A percentile compares a stretch with the other conserved stretches of the same genome.
Evolutionary conservation across 1,140 invertebrate species (phyloP).

Genomic region (Ceratina calcarata): DNA sequence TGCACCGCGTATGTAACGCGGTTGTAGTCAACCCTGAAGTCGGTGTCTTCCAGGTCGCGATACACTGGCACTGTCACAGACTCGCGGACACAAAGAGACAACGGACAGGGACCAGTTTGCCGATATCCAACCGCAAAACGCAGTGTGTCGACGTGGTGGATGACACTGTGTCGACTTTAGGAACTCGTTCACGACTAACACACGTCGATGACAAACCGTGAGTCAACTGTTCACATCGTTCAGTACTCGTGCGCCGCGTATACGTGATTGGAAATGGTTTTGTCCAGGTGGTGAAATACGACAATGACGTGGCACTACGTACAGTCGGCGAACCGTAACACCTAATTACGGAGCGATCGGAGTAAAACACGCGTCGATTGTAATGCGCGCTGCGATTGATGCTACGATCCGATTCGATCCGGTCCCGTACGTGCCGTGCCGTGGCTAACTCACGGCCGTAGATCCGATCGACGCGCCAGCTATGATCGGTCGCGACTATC

Average conservation of each 20-base stretch:
- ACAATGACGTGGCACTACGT: not conserved
- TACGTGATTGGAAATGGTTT: not conserved
- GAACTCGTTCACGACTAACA: conserved; percentile 4
- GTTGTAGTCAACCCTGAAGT: conserved; percentile 27
- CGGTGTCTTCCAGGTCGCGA: conserved; percentile 17
- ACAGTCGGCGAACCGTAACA: not conserved
- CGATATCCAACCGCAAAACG: conserved; percentile 18
- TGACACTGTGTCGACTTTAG: conserved; percentile 14
- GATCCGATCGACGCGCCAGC: conserved; percentile 80
- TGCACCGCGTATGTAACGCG: conserved; percentile 34
- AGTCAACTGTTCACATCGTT: conserved; percentile 22
- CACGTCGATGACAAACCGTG: conserved; percentile 24
- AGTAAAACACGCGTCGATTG: conserved; percentile 17
- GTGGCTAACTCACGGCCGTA: conserved; percentile 61
- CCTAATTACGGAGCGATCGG: conserved; percentile 10
- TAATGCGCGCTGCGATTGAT: conserved; percentile 30
- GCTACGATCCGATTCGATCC: not conserved
- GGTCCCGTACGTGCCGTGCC: conserved; percentile 9
- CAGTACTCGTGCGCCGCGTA: not conserved
- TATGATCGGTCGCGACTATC: conserved; percentile 81
- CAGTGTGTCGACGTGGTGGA: not conserved
- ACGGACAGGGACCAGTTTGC: conserved; percentile 30
- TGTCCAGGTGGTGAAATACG: not conserved
- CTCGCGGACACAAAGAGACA: conserved; percentile 23
- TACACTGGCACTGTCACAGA: conserved; percentile 71